Base-by-base conservation (phyloP, 30 jellyfish, hydroid and myxozoan genomes). In the Hydra vulgaris region DNA sequence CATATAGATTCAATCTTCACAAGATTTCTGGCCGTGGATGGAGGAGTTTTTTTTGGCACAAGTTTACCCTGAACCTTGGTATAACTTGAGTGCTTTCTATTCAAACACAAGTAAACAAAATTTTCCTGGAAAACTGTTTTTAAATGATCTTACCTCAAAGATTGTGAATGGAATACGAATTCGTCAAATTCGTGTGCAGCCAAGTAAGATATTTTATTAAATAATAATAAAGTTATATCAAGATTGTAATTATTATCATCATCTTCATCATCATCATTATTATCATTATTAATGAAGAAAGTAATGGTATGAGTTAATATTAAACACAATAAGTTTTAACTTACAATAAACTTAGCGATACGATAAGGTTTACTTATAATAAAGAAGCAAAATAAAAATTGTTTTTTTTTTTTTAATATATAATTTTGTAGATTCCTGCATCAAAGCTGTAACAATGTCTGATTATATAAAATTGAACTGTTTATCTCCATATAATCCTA, bases 11-110 rank as follows among this genome's bases (percentile, higher is more conserved):
- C 82, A 79, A 22, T 87, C 96, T 1, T 81, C 87, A 56, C 83
- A 92, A 69, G 92, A 84, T 70, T 92, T 92, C 87, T 92, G 98
- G 98, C 55, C 74, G 3, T 92, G 96, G 96, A 80, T 87, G 22
- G 96, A 84, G 15, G 23, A 77, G 7, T 76, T 78, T 22, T 73
- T 92, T 21, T 27, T 92, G 7, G 84, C 79, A n/a, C 76, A 25
- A 52, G 84, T 92, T 19, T 92, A 78, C 56, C 98, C 98, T 8
- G 72, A 20, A 23, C 89, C 89, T 3, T 92, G 98, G 98, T 92
- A 82, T 88, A 56, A 66, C 21, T 55, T 70, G 16, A 22, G 75
- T 53, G 25, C 25, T 0, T 80, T 23, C n/a, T 27, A 15, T 19
- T 66, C 1, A 1, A 89, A 92, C 0, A 21, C 26, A 70, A 79